Evolutionary conservation across 1,140 invertebrate species (phyloP), one percentile per base, ranked within the genome.

Genomic region (Scaptomyza montana): DNA sequence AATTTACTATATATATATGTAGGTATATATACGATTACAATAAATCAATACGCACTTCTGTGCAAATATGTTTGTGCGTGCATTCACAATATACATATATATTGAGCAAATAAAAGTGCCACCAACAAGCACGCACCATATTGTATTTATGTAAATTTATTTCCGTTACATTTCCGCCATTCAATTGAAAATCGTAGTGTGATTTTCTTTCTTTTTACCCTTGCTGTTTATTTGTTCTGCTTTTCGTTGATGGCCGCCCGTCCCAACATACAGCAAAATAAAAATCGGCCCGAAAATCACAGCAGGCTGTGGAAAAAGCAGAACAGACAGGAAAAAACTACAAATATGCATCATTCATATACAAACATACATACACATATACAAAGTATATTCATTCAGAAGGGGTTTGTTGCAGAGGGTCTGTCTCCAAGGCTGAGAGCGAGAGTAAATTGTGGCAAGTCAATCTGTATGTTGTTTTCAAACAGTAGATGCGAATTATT

Each of bases 81-180:
- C 50, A 45, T 46, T 57, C 56, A 49, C 65, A 66, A 47, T 55
- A 69, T 77, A 16, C 16, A 16, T 16, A 16, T 0, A 66, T 74
- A 75, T 82, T 89, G 84, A 54, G 79, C 79, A 87, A 89, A 89
- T 87, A 87, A 87, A 89, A 87, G 33, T 87, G 84, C 75, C 84
- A 64, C 65, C 82, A 79, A 89, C 84, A 76, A 79, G 82, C 82
- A 87, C 82, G 86, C 85, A 80, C 80, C 85, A 89, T 89, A 89
- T 89, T 89, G 85, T 90, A 89, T 89, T 89, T 89, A 89, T 89
- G 85, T 86, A 89, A 89, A 89, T 90, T 89, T 89, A 89, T 89
- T 89, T 89, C 85, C 85, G 80, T 89, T 89, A 89, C 85, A 89
- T 89, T 89, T 89, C 85, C 85, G 85, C 74, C 86, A 62, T 77